Base-by-base conservation (phyloP, 2,113 vertebrate genomes). In the Erinaceus europaeus region DNA sequence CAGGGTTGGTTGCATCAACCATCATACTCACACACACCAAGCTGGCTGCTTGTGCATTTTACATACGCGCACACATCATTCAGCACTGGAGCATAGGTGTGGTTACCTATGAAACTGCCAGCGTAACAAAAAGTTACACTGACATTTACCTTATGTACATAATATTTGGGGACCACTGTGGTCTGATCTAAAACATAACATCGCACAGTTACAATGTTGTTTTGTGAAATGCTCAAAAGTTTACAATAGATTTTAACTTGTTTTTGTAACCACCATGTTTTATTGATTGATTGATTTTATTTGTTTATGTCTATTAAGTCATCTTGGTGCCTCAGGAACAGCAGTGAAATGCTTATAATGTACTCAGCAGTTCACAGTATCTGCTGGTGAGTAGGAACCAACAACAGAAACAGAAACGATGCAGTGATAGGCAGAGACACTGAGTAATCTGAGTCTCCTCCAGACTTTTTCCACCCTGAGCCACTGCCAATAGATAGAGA, bases 141-240 rank as follows among this genome's bases (percentile, higher is more conserved):
- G 96, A 96, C 96, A 94, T 93, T 94, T 91, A 94, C 62, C 88
- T 21, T 96, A 96, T 96, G 84, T 97, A 97, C 97, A 97, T 95
- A 96, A 83, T 93, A 95, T 85, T 69, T 95, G 96, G 96, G 96
- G 97, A 97, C 97, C 97, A 97, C 94, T 97, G 96, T 98, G 97
- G 96, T 98, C 97, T 97, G 95, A 96, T 96, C 97, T 87, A 94
- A 96, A 97, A 96, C 94, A 93, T 96, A 97, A 97, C 97, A 97
- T 98, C 96, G 94, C 96, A 96, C 96, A 94, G 92, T 96, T 95
- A 97, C 96, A 96, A 95, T 96, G 96, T 89, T 94, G 91, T 96
- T n/a, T 94, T 95, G 95, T 97, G 96, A 98, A 97, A 96, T 93
- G 94, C 68, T 94, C 94, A 94, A 88, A 95, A 95, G 92, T 94